Evolutionary conservation across 2,797 vertebrate species (phyloP).

Genomic region (Tympanoctomys barrerae): DNA sequence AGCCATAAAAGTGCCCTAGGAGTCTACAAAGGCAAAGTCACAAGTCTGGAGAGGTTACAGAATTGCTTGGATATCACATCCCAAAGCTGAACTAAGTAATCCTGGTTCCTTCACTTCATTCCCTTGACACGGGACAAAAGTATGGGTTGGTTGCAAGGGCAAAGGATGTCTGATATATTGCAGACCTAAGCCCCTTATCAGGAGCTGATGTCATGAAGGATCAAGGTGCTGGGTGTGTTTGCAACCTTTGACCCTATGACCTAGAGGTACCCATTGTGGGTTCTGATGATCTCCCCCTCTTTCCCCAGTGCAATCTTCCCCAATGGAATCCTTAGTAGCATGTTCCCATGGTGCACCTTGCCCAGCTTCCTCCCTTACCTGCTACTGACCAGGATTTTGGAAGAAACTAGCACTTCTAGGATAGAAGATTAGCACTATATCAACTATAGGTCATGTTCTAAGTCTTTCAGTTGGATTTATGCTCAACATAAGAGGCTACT

Average conservation of each 20-base stretch:
- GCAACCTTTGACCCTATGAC: neutral
- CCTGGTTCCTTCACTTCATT: too few species aligned
- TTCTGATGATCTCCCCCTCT: too few species aligned
- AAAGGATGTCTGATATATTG: neutral
- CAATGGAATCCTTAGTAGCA: neutral
- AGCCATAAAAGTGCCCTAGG: neutral
- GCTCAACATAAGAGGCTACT: neutral
- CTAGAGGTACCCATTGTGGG: neutral
- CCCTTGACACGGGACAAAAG: neutral
- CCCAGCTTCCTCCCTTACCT: neutral
- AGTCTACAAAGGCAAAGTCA: neutral
- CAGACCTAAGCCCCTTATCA: neutral
- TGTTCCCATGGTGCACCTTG: neutral
- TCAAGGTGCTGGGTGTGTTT: neutral
- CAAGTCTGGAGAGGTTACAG: too few species aligned
- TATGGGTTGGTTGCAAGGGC: neutral
- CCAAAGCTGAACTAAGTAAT: neutral
- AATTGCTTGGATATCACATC: neutral
- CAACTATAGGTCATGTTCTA: neutral
- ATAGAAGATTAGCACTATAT: accelerated
- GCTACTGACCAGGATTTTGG: neutral
- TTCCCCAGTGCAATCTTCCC: neutral
- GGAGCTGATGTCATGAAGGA: neutral
- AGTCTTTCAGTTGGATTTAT: neutral
- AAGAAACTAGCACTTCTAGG: neutral